Conservation (phyloP, 2,888 invertebrate species). For the Cenopis cana region DNA sequence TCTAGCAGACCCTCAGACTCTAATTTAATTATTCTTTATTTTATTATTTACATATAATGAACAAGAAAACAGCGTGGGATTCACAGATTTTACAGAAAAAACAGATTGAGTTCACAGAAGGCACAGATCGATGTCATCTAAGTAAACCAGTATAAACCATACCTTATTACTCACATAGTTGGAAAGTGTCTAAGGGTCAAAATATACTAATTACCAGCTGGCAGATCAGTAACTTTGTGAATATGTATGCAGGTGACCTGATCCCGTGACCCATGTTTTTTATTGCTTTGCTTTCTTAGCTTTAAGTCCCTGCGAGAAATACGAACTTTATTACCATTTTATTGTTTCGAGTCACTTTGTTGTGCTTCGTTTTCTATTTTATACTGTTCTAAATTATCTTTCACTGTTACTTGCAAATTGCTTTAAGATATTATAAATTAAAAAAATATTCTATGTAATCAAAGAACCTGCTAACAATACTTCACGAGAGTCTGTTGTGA, state of each 20-base stretch:
- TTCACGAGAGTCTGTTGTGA: too few relatives aligned
- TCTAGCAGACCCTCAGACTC: too few relatives aligned
- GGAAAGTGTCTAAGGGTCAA: not conserved
- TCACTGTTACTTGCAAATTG: not conserved
- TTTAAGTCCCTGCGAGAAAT: not conserved
- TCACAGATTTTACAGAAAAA: not conserved
- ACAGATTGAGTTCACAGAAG: not conserved
- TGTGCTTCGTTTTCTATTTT: not conserved
- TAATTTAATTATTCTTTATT: too few relatives aligned
- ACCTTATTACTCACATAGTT: not conserved
- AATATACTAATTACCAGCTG: not conserved
- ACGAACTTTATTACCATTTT: constrained; percentile 4
- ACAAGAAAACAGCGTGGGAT: not conserved
- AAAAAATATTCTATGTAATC: too few relatives aligned
- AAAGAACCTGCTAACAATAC: too few relatives aligned
- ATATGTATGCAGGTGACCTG: not conserved
- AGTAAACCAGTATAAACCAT: not conserved
- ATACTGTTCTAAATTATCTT: not conserved
- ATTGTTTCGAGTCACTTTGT: not conserved
- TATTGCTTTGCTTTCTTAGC: not conserved
- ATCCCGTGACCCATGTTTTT: not conserved
- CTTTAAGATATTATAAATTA: not conserved
- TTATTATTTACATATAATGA: too few relatives aligned
- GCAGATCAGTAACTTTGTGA: not conserved
- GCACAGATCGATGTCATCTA: not conserved